A percentile compares a stretch with the other conserved stretches of the same genome.
Evolutionary conservation across 2,888 invertebrate species (phyloP).

Genomic region (Arge pagana): DNA sequence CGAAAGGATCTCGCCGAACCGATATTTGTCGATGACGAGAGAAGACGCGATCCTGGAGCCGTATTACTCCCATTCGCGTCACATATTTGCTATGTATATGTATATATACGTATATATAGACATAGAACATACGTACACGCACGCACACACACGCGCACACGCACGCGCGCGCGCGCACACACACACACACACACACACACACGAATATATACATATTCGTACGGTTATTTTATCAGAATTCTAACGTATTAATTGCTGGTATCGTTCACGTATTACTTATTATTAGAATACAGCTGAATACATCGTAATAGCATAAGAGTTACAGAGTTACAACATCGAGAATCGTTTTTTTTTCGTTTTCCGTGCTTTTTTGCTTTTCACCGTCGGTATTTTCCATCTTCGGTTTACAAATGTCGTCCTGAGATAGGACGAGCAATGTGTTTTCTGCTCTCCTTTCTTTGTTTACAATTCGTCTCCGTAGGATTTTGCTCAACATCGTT

Average conservation of each 20-base stretch:
- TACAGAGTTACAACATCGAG: constrained; percentile 12
- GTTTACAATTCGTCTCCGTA: neutral
- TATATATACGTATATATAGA: constrained; percentile 2
- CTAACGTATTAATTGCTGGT: constrained; percentile 1
- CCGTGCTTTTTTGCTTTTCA: neutral
- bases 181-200: neutral
- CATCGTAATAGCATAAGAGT: constrained; percentile 2
- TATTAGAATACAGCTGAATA: constrained; percentile 10
- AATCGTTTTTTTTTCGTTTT: constrained; percentile 9
- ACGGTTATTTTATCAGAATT: neutral
- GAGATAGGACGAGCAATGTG: neutral
- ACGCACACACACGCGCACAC: neutral
- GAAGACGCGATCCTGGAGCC: too few relatives aligned
- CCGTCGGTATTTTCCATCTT: neutral
- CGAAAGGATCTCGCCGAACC: too few relatives aligned
- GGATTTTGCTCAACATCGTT: constrained; percentile 7
- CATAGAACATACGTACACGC: neutral
- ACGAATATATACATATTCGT: neutral
- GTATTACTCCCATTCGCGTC: too few relatives aligned
- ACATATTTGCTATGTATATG: too few relatives aligned
- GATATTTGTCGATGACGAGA: too few relatives aligned
- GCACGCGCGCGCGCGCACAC: neutral
- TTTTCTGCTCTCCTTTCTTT: neutral
- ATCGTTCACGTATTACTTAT: too few relatives aligned
- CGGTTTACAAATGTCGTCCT: neutral